phyloP scores from a whole-genome alignment of 35 echinoderm and acorn worm species.

The Strongylocentrotus purpuratus region DNA sequence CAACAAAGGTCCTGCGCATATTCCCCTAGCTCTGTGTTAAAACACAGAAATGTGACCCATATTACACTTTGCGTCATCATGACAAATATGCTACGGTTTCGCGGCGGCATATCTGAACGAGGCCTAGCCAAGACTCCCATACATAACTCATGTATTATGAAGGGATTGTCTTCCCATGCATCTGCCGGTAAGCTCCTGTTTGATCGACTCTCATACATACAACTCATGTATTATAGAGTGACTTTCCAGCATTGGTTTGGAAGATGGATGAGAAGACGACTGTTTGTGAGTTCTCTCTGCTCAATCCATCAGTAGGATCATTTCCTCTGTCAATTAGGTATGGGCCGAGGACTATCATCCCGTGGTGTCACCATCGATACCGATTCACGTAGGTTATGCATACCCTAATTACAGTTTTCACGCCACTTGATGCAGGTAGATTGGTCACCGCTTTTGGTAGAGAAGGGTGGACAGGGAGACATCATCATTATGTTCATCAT shows the following conservation, averaged over 20 bases:
- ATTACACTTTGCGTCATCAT: no score
- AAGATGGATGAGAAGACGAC: background rate
- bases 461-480: background rate
- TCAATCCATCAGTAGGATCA: background rate
- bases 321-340: conserved; percentile 10
- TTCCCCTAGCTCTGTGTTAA: no score
- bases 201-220: background rate
- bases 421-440: background rate
- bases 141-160: background rate
- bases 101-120: no score
- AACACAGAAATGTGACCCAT: no score
- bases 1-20: no score
- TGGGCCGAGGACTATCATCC: background rate
- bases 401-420: background rate
- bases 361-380: background rate
- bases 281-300: background rate
- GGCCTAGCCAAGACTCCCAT: background rate
- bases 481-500: no score
- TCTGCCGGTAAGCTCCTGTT: no score
- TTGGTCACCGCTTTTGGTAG: background rate
- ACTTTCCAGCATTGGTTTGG: background rate
- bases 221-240: background rate
- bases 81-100: no score
- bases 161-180: no score
- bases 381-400: background rate